phyloP scores from a whole-genome alignment of 2,113 vertebrate species.

The Sigmodon hispidus region DNA sequence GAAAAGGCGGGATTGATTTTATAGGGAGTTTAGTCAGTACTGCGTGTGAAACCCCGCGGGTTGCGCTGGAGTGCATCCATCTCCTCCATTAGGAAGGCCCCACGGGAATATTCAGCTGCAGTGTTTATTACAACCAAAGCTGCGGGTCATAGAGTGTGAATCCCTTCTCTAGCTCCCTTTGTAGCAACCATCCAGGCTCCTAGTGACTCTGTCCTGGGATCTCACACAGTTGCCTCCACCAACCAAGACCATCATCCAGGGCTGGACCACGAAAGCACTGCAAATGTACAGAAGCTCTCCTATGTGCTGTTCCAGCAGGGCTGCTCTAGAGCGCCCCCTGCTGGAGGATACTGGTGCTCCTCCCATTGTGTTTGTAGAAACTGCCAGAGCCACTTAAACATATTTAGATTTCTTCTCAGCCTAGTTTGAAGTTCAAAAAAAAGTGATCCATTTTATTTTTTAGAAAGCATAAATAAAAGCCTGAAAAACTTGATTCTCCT shows the following conservation, averaged over 20 bases:
- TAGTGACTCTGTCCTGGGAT: background rate
- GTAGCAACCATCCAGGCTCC: background rate
- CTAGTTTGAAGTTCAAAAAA: background rate
- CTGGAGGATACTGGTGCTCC: background rate
- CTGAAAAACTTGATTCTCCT: background rate
- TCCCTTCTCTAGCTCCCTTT: slow-evolving; percentile 12
- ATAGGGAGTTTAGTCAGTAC: slow-evolving; percentile 84
- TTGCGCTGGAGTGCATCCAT: slow-evolving; percentile 81
- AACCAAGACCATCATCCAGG: background rate
- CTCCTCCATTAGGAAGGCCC: slow-evolving; percentile 81
- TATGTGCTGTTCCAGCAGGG: background rate
- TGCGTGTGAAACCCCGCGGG: slow-evolving; percentile 82
- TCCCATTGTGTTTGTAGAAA: background rate
- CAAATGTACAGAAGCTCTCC: accelerated
- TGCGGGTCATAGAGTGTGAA: slow-evolving; percentile 52
- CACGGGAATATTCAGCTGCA: slow-evolving; percentile 75
- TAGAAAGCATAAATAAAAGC: background rate
- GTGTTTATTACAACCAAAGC: slow-evolving; percentile 77
- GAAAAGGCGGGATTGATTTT: slow-evolving; percentile 86
- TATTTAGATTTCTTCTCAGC: background rate
- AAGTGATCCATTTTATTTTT: background rate
- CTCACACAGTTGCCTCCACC: background rate
- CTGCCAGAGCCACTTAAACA: background rate
- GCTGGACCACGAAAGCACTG: background rate
- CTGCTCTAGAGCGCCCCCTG: background rate